Evolutionary conservation across 2,113 vertebrate species (phyloP).

Genomic region (Rissa tridactyla): DNA sequence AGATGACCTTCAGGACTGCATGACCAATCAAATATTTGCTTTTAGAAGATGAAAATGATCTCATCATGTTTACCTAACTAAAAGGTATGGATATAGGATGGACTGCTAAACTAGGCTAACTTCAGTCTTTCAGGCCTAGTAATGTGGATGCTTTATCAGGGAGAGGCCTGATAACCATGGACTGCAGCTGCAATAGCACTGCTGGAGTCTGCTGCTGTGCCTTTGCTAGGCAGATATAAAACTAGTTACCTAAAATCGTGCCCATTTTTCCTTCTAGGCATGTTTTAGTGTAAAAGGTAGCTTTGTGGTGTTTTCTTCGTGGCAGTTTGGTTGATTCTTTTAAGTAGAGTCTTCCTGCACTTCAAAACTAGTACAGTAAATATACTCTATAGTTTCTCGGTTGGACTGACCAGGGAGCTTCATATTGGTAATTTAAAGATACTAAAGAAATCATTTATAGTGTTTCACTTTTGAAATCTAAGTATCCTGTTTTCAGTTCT

Average conservation of each 20-base stretch:
- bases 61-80: neutral
- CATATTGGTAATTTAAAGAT: neutral
- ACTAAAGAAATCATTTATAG: neutral
- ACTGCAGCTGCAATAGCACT: neutral
- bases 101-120: neutral
- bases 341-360: neutral
- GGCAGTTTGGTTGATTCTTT: neutral
- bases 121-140: neutral
- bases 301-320: neutral
- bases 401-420: neutral
- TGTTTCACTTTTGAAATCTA: neutral
- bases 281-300: neutral
- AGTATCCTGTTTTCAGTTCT: neutral
- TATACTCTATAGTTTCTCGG: neutral
- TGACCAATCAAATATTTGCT: neutral
- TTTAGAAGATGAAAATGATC: neutral
- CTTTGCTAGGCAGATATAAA: neutral
- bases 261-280: neutral
- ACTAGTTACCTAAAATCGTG: neutral
- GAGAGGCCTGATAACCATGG: neutral
- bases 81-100: neutral
- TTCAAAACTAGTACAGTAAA: neutral
- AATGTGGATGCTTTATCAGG: neutral
- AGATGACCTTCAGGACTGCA: neutral
- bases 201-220: neutral